A percentile compares a stretch with the other conserved stretches of the same genome.
Conservation (phyloP, 2,888 invertebrate genomes). For the Poecilus cupreus region DNA sequence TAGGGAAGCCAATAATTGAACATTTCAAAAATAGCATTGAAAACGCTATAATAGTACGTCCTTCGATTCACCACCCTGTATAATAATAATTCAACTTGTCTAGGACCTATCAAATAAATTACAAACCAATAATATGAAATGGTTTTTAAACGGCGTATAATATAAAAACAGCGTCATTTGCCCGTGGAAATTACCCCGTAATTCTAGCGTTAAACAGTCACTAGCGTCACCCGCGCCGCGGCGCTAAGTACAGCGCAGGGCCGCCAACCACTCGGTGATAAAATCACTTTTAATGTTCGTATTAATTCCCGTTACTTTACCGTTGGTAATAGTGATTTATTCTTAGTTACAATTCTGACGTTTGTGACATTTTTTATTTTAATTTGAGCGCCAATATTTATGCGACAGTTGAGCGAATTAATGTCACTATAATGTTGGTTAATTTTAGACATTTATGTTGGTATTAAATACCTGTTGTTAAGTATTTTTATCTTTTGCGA, state of each 20-base stretch:
- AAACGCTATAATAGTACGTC: no score
- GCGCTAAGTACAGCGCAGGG: neutral
- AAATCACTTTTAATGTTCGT: conserved; percentile 47
- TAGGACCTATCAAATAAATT: no score
- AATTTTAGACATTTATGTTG: neutral
- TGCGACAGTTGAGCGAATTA: neutral
- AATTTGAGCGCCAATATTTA: neutral
- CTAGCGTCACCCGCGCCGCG: neutral
- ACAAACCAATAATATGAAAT: neutral
- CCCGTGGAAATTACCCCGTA: conserved; percentile 20
- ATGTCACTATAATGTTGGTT: conserved; percentile 1
- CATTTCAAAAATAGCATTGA: no score
- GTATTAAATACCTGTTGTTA: neutral
- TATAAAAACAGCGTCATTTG: conserved; percentile 28
- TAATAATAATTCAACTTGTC: no score
- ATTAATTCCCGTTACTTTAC: conserved; percentile 22
- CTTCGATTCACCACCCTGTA: no score
- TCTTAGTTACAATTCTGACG: neutral
- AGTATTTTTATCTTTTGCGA: neutral
- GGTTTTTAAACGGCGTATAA: neutral
- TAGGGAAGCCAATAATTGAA: no score
- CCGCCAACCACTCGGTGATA: conserved; percentile 28
- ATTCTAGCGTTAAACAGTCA: conserved; percentile 17
- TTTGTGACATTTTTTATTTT: conserved; percentile 1
- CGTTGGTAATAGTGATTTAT: conserved; percentile 30